Percentiles rank a stretch among this genome's conserved stretches.
Evolutionary conservation across 2,797 vertebrate genomes (phyloP).

Genomic region (Lepus oiostolus): DNA sequence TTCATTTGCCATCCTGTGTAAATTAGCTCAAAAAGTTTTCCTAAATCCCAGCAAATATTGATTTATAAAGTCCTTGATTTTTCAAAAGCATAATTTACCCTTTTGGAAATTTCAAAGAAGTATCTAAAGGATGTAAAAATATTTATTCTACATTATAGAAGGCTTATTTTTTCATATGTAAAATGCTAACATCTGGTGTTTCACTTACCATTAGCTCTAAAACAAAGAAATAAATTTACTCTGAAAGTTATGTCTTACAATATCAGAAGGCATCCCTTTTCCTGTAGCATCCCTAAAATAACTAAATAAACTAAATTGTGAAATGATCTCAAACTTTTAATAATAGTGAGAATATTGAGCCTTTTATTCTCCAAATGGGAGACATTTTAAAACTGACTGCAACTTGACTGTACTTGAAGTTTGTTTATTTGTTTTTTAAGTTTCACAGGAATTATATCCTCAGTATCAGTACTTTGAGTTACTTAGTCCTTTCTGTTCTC

Average conservation of each 20-base stretch:
- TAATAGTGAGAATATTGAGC: not conserved
- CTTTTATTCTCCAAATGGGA: not conserved
- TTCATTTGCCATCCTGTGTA: slow-evolving; percentile 30
- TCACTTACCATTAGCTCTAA: slow-evolving; percentile 75
- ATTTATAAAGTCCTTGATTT: slow-evolving; percentile 58
- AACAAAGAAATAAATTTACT: slow-evolving; percentile 73
- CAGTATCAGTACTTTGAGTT: not conserved
- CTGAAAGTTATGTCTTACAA: slow-evolving; percentile 2
- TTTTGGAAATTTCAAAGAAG: slow-evolving; percentile 73
- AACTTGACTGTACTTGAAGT: slow-evolving; percentile 34
- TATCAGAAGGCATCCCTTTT: slow-evolving; percentile 9
- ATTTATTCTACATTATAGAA: slow-evolving; percentile 70
- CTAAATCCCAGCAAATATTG: slow-evolving; percentile 29
- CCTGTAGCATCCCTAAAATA: slow-evolving; percentile 30
- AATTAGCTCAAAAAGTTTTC: slow-evolving; percentile 69
- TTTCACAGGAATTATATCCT: not conserved
- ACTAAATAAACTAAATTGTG: not conserved
- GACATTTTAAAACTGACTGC: not conserved
- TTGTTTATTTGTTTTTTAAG: not conserved
- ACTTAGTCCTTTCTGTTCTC: not conserved
- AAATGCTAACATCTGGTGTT: slow-evolving; percentile 64
- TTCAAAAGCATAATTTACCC: slow-evolving; percentile 71
- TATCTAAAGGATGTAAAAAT: slow-evolving; percentile 49
- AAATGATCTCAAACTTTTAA: slow-evolving; percentile 37
- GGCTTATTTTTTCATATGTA: not conserved